phyloP scores from a whole-genome alignment of 2,797 vertebrate genomes.

The Notamacropus eugenii region DNA sequence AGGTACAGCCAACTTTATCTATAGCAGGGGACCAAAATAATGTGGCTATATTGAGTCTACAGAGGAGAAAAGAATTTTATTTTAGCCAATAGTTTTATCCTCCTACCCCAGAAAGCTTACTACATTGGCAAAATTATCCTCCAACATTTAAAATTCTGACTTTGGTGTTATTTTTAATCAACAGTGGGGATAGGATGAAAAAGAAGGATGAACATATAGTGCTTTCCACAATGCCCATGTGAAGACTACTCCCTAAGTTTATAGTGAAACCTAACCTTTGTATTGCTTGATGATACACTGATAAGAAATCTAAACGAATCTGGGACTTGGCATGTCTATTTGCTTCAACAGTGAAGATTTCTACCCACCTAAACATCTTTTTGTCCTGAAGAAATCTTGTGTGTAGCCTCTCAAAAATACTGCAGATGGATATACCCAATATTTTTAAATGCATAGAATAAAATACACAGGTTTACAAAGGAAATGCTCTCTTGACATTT shows the following conservation, averaged over 20 bases:
- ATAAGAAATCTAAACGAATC: not conserved
- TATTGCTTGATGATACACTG: not conserved
- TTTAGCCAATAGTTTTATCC: not conserved
- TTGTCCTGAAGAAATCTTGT: not conserved
- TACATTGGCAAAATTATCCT: not conserved
- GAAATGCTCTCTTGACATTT: not conserved
- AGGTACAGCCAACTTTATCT: not conserved
- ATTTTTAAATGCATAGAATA: not conserved
- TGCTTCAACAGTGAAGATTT: not conserved
- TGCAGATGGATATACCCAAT: not conserved
- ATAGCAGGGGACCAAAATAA: not conserved
- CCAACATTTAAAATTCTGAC: not conserved
- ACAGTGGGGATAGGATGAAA: not conserved
- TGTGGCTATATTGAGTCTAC: not conserved
- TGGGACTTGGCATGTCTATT: not conserved
- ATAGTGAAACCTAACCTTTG: not conserved
- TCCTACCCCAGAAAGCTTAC: not conserved
- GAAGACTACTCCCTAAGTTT: not conserved
- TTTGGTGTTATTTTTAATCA: not conserved
- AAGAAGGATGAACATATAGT: not conserved
- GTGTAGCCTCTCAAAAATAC: not conserved
- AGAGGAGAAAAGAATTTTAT: not conserved
- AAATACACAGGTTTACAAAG: too few relatives aligned
- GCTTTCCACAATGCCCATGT: not conserved
- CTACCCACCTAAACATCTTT: not conserved